Conservation (phyloP, 37 sponge, comb jelly and placozoan species). For the Chondrosia reniformis region DNA sequence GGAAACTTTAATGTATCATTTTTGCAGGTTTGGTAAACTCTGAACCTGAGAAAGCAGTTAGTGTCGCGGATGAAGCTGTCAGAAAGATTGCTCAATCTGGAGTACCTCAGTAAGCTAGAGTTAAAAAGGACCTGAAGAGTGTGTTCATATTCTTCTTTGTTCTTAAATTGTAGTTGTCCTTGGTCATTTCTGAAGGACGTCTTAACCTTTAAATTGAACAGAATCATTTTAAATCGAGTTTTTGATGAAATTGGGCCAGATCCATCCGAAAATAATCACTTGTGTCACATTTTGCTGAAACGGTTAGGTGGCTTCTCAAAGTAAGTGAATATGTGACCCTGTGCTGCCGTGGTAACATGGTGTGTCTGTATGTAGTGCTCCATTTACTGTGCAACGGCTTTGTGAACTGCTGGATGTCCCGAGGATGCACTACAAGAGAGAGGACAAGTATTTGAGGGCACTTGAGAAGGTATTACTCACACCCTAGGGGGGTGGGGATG, state of each 20-base stretch:
- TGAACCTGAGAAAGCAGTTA: neutral
- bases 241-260: neutral
- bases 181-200: neutral
- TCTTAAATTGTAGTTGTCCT: neutral
- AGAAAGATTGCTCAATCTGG: neutral
- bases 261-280: neutral
- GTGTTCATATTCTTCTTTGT: neutral
- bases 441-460: conserved; percentile 74
- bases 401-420: conserved; percentile 91
- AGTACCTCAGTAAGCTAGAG: neutral
- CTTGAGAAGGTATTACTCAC: conserved; percentile 73
- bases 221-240: neutral
- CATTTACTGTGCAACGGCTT: conserved; percentile 94
- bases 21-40: neutral
- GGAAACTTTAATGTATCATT: no score
- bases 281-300: neutral
- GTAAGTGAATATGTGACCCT: neutral
- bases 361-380: conserved; percentile 65
- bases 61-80: neutral
- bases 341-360: no score
- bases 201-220: neutral
- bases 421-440: conserved; percentile 74
- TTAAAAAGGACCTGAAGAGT: neutral
- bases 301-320: neutral
- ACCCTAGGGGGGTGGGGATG: neutral